These are phyloP conservation scores for Drosophila simulans DNA, from an alignment of 1,140 invertebrate species.

Conservation along the genomic window DNA sequence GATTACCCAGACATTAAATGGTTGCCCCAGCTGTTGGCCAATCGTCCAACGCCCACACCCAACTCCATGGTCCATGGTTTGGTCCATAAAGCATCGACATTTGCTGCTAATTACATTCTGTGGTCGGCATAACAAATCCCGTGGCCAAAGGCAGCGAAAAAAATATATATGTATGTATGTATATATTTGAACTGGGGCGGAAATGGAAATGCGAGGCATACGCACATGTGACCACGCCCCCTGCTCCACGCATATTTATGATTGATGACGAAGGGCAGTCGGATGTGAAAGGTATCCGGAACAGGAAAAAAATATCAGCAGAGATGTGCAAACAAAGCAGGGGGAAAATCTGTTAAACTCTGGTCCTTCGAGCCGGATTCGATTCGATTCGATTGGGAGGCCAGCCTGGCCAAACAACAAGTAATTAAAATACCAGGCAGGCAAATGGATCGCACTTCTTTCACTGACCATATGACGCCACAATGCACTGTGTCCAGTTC, in stretches of 20 bases:
- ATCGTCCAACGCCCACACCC: not conserved
- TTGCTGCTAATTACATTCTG: slow-evolving; percentile 82
- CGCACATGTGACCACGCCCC: slow-evolving; percentile 50
- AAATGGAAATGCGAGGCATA: slow-evolving; percentile 37
- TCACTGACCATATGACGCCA: slow-evolving; percentile 67
- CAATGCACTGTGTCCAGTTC: slow-evolving; percentile 54
- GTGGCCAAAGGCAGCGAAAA: slow-evolving; percentile 15
- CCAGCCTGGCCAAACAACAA: slow-evolving; percentile 29
- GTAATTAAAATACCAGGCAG: slow-evolving; percentile 83
- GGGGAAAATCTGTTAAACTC: slow-evolving; percentile 38
- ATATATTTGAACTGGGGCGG: slow-evolving; percentile 10
- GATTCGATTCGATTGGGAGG: not conserved
- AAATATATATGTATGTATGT: not conserved
- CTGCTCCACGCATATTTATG: slow-evolving; percentile 54
- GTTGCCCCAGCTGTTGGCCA: slow-evolving; percentile 25
- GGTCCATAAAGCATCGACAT: slow-evolving; percentile 59
- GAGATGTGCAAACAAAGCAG: slow-evolving; percentile 14
- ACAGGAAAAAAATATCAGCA: slow-evolving; percentile 16
- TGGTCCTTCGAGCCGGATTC: slow-evolving; percentile 6
- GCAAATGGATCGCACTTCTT: slow-evolving; percentile 50
- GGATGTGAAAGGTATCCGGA: slow-evolving; percentile 20
- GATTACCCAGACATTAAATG: slow-evolving; percentile 6
- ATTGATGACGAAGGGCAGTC: slow-evolving; percentile 59
- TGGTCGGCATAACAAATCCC: slow-evolving; percentile 79
- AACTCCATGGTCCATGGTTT: slow-evolving; percentile 18